phyloP scores from a whole-genome alignment of 2,797 vertebrate species.

The Brachyalestes nurse region DNA sequence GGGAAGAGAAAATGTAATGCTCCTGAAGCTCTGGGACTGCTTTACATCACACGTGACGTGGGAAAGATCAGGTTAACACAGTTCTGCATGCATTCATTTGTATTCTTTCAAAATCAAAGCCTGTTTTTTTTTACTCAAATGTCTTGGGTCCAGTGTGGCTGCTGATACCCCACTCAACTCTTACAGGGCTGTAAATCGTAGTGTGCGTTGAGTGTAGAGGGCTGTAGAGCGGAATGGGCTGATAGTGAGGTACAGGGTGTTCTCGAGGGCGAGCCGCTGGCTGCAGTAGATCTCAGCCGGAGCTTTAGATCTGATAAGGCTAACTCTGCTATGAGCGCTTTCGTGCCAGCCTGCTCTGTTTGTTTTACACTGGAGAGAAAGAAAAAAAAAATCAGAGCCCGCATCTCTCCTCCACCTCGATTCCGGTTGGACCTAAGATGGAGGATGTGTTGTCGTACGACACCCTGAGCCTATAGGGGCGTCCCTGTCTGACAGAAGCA shows the following conservation, averaged over 20 bases:
- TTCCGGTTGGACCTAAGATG: conserved; percentile 53
- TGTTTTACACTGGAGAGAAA: conserved; percentile 72
- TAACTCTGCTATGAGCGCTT: conserved; percentile 68
- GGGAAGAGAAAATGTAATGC: background rate
- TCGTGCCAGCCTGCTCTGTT: conserved; percentile 72
- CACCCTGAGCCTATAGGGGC: conserved; percentile 3
- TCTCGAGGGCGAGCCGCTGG: background rate
- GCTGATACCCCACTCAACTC: no score
- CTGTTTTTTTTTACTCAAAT: background rate
- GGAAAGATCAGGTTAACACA: conserved; percentile 8
- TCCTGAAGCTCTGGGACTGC: background rate
- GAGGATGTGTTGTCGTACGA: conserved; percentile 29
- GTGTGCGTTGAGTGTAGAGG: background rate
- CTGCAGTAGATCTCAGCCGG: conserved; percentile 41
- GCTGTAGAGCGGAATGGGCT: background rate
- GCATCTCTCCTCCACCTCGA: conserved; percentile 64
- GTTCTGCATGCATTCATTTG: background rate
- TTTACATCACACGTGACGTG: conserved; percentile 1
- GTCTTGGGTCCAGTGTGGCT: background rate
- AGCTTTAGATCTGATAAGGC: conserved; percentile 75
- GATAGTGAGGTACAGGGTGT: background rate
- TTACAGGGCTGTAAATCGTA: background rate
- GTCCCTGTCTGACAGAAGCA: background rate
- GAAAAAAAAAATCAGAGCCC: conserved; percentile 67
- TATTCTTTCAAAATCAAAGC: background rate